Evolutionary conservation across 2,797 vertebrate species (phyloP).

Genomic region (Rhinella marina): DNA sequence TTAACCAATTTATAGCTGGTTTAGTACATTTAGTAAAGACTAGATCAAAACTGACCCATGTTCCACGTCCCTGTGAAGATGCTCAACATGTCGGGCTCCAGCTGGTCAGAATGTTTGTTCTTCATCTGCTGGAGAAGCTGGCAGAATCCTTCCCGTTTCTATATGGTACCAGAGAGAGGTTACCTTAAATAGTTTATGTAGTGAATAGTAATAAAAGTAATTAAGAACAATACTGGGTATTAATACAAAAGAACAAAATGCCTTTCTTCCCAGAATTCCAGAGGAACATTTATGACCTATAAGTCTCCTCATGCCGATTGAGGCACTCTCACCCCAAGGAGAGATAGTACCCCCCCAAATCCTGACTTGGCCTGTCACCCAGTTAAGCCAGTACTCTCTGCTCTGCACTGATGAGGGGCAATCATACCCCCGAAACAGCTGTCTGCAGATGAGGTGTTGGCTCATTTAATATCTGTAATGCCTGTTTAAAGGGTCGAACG

Average conservation of each 20-base stretch:
- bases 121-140: constrained; percentile 99
- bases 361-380: too few species aligned
- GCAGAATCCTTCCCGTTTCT: constrained; percentile 98
- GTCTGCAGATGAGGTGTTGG: too few species aligned
- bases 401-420: too few species aligned
- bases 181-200: neutral
- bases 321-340: too few species aligned
- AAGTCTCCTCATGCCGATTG: too few species aligned
- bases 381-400: too few species aligned
- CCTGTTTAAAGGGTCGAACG: too few species aligned
- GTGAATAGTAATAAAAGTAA: neutral
- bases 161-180: constrained; percentile 3
- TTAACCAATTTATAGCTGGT: neutral
- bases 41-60: constrained; percentile 83
- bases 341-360: too few species aligned
- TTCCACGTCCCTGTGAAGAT: constrained; percentile 99
- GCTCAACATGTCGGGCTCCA: constrained; percentile 97
- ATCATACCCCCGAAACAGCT: too few species aligned
- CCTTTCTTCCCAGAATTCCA: too few species aligned
- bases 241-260: neutral
- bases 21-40: neutral
- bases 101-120: constrained; percentile 93
- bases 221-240: neutral
- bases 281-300: too few species aligned
- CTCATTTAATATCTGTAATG: too few species aligned